phyloP scores from a whole-genome alignment of 2,888 invertebrate genomes.

The Anoncus sp. region DNA sequence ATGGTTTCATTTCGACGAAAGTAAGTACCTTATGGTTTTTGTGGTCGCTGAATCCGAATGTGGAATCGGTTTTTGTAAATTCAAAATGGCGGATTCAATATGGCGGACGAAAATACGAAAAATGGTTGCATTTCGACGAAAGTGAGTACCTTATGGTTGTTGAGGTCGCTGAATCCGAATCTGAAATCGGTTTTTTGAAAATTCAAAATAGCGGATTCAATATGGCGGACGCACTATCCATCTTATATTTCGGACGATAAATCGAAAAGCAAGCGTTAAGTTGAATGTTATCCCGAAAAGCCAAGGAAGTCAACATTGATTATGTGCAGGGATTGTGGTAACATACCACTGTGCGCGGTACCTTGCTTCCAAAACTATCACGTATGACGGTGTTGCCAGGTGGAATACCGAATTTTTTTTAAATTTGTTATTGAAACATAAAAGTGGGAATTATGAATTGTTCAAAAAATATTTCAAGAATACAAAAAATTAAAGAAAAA shows the following conservation, averaged over 20 bases:
- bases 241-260: conserved; percentile 38
- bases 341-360: conserved; percentile 25
- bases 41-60: too few relatives aligned
- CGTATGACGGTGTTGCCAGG: conserved; percentile 19
- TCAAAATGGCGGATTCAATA: not conserved
- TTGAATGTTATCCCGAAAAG: conserved; percentile 35
- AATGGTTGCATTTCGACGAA: not conserved
- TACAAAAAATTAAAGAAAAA: too few relatives aligned
- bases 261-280: conserved; percentile 23
- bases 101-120: not conserved
- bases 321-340: conserved; percentile 34
- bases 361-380: conserved; percentile 41
- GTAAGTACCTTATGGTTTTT: too few relatives aligned
- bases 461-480: too few relatives aligned
- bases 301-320: conserved; percentile 25
- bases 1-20: too few relatives aligned
- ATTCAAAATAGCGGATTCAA: conserved; percentile 7
- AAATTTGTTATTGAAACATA: not conserved
- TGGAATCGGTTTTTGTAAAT: too few relatives aligned
- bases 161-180: too few relatives aligned
- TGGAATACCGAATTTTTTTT: not conserved
- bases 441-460: not conserved
- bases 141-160: too few relatives aligned
- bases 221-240: conserved; percentile 31
- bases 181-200: not conserved